Evolutionary conservation across 2,113 vertebrate genomes (phyloP).

Genomic region (Sporophila hypoxantha): DNA sequence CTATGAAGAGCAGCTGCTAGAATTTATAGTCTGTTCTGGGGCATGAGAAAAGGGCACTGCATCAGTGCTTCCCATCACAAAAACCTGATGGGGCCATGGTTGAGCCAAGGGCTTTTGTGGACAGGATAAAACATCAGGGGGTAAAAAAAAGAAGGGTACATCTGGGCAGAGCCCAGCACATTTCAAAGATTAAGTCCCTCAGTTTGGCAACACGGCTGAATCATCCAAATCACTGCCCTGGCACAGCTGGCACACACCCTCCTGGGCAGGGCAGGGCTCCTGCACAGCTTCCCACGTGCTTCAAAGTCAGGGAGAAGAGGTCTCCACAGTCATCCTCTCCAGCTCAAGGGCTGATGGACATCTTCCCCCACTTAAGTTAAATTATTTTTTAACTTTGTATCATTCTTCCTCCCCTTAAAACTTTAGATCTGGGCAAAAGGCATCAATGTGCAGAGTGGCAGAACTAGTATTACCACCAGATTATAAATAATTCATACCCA

Average conservation of each 20-base stretch:
- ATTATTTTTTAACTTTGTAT: not conserved
- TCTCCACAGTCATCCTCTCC: not conserved
- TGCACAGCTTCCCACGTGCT: fast-evolving
- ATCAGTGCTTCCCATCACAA: not conserved
- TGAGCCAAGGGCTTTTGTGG: not conserved
- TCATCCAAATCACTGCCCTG: fast-evolving
- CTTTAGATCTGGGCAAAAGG: not conserved
- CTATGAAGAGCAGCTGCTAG: not conserved
- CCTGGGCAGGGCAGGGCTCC: not conserved
- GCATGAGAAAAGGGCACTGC: not conserved
- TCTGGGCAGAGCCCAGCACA: not conserved
- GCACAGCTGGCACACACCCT: not conserved
- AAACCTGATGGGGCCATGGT: fast-evolving
- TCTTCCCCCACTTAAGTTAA: not conserved
- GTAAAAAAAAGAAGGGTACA: not conserved
- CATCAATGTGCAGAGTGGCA: not conserved
- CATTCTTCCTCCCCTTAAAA: not conserved
- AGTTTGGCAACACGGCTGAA: not conserved
- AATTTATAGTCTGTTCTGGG: not conserved
- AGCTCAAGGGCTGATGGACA: not conserved
- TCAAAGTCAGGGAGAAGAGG: not conserved
- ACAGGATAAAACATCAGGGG: not conserved
- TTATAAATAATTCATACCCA: constrained; percentile 18
- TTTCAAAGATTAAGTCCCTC: not conserved
- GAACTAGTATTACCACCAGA: constrained; percentile 12